These are phyloP conservation scores for Argyresthia albistria DNA, from an alignment of 2,888 invertebrate genomes.

Conservation along the genomic window DNA sequence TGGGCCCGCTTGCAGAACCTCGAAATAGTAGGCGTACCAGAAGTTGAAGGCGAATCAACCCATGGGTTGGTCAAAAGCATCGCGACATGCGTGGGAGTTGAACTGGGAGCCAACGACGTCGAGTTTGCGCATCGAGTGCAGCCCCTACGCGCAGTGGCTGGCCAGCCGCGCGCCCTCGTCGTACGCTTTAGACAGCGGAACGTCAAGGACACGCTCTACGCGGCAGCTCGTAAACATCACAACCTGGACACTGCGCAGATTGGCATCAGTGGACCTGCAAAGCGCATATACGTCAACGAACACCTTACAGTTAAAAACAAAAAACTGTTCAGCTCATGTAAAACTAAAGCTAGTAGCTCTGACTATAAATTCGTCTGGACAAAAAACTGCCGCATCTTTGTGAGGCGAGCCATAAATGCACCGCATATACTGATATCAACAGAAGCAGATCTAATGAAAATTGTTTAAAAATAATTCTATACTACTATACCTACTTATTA, in stretches of 20 bases:
- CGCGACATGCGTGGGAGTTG: constrained; percentile 5
- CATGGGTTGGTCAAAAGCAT: constrained; percentile 6
- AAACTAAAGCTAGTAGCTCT: background rate
- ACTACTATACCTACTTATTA: too few species aligned
- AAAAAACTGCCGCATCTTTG: background rate
- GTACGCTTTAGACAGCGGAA: background rate
- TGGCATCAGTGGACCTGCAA: background rate
- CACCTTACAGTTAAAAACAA: background rate
- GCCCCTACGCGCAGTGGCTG: background rate
- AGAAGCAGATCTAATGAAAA: background rate
- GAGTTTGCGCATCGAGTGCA: constrained; percentile 11
- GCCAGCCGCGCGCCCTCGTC: background rate
- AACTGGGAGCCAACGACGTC: constrained; percentile 4
- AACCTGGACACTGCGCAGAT: background rate
- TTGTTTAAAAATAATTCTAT: too few species aligned
- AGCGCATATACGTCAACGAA: background rate
- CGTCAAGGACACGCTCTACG: background rate
- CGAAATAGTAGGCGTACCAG: constrained; percentile 9
- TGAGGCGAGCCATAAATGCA: background rate
- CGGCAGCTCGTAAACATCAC: background rate
- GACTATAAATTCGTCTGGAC: background rate
- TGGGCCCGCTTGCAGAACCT: constrained; percentile 10
- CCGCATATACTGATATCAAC: background rate
- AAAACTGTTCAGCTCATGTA: background rate
- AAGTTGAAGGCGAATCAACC: constrained; percentile 6